Base-by-base conservation (phyloP, 2,797 vertebrate genomes). In the Corythornis leucogaster region DNA sequence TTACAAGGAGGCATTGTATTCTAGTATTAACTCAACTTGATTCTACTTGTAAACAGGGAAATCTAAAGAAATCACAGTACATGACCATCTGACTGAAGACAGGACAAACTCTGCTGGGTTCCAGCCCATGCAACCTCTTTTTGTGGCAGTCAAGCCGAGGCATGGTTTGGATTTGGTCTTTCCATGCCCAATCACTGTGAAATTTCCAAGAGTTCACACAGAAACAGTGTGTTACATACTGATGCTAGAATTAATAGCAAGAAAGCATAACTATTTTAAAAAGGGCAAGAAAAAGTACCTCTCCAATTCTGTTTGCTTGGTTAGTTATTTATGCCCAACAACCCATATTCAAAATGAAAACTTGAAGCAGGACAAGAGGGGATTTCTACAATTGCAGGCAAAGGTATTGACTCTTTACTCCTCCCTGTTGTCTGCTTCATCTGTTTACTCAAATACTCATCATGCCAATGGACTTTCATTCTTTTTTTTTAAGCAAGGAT, bases 1-100 rank as follows among this genome's bases (percentile, higher is more conserved):
- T 85, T 89, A 87, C 59, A 93, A 94, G 55, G 77, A 81, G 7
- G 1, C 57, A 90, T 68, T 86, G 90, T 88, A 53, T 70, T 88
- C 38, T 74, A 48, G 70, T n/a, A 35, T 74, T 90, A 85, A 74
- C 70, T 31, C 62, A 90, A 54, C 50, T 89, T 76, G 66, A 90
- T 71, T 87, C 24, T 53, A 33, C 59, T 90, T 77, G 66, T 79
- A 82, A 79, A 81, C 42, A 82, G 63, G 35, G 53, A 92, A 90
- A 85, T 67, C 35, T 85, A 35, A 93, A 50, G 48, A 90, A 85
- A 88, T 85, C 73, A 77, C 26, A 57, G 40, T 66, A 80, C 80
- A 33, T 35, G 48, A n/a, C 38, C 69, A 58, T 51, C 45, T 92
- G 59, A 80, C 69, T 92, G 87, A 92, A 80, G 53, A 67, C 45